Percentiles rank a stretch among this genome's conserved stretches.
Evolutionary conservation across 2,797 vertebrate species (phyloP).

Genomic region (Alosa sapidissima): DNA sequence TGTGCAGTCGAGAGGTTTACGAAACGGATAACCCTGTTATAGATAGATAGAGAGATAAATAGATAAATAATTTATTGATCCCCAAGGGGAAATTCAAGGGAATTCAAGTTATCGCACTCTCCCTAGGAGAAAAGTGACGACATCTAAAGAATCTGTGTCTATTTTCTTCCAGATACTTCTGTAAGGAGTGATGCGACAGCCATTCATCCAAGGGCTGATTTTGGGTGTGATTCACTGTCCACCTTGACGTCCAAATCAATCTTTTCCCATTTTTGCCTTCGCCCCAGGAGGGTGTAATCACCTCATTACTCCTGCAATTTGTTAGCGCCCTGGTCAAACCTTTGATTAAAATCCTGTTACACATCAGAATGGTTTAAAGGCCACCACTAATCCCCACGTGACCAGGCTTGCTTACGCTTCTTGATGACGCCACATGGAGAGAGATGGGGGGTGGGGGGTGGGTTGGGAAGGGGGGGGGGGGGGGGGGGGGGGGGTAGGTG

Average conservation of each 20-base stretch:
- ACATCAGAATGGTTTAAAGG: constrained; percentile 27
- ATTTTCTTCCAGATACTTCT: not conserved
- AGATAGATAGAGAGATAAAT: no score
- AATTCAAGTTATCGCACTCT: not conserved
- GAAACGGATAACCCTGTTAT: not conserved
- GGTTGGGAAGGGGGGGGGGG: not conserved
- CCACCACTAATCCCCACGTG: constrained; percentile 34
- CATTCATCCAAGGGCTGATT: not conserved
- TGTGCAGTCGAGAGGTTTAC: not conserved
- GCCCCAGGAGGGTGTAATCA: constrained; percentile 23
- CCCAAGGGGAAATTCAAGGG: no score
- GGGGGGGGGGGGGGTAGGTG: not conserved
- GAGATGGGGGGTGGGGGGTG: not conserved
- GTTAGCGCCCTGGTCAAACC: constrained; percentile 31
- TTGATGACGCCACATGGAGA: not conserved
- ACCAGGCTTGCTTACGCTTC: not conserved
- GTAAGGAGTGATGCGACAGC: not conserved
- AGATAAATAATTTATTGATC: no score
- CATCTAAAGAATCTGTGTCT: not conserved
- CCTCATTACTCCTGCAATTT: constrained; percentile 23
- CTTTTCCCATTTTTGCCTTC: constrained; percentile 23
- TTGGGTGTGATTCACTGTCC: not conserved
- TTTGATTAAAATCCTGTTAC: constrained; percentile 32
- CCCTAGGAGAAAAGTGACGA: not conserved
- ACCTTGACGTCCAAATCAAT: not conserved